These are phyloP conservation scores for Drosophila biarmipes DNA, from an alignment of 1,140 invertebrate species.

Conservation along the genomic window DNA sequence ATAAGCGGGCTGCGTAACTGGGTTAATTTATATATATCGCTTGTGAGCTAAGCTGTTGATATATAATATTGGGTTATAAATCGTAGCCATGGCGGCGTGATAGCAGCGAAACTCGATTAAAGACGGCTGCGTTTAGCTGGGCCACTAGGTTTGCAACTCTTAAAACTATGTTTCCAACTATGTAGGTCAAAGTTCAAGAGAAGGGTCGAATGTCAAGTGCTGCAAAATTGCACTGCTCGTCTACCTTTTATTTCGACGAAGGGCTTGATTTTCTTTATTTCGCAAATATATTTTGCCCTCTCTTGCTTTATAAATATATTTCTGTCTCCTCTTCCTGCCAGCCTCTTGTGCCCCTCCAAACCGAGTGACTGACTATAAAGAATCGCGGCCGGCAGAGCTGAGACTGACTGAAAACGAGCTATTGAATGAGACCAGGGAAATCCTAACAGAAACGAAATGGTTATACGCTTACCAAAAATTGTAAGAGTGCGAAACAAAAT, in stretches of 20 bases:
- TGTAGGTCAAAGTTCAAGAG: conserved; percentile 39
- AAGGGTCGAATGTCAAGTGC: conserved; percentile 57
- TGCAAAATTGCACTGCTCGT: conserved; percentile 51
- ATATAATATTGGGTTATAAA: conserved; percentile 46
- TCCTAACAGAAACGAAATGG: background rate
- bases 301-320: background rate
- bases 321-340: background rate
- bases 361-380: conserved; percentile 40
- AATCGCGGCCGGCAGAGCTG: conserved; percentile 23
- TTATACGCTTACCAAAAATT: background rate
- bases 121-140: background rate
- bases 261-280: background rate
- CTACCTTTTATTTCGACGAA: conserved; percentile 22
- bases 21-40: conserved; percentile 63
- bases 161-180: conserved; percentile 10
- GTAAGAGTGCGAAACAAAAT: background rate
- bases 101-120: conserved; percentile 14
- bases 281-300: background rate
- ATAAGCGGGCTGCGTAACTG: conserved; percentile 64
- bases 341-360: conserved; percentile 18
- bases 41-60: conserved; percentile 47
- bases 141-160: background rate
- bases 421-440: conserved; percentile 1
- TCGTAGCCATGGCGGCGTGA: conserved; percentile 12
- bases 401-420: conserved; percentile 30